Evolutionary conservation across 2,797 vertebrate species (phyloP), one percentile per base, ranked within the genome.

Genomic region (Pagetopsis macropterus): DNA sequence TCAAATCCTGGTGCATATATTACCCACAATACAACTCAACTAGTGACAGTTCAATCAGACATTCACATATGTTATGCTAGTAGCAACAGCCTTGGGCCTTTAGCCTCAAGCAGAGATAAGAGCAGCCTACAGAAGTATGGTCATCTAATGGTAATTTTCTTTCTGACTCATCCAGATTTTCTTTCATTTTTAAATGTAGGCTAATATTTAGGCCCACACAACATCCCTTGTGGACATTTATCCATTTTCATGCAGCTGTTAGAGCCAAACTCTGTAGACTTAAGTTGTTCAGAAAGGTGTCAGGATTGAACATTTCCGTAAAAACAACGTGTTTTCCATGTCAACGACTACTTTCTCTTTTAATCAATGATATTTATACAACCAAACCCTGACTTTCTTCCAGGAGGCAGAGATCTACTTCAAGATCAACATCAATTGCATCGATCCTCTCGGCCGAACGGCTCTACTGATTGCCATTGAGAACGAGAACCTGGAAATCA

Each of bases 401-500:
- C 79, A 94, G 89, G 98, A 99, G 90, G 98, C 98, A 3, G 97
- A 99, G 92, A 99, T 99, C 91, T 99, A 99, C 92, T 99, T 99
- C 90, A 99, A 97, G 90, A 99, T 99, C 92, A 99, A 99, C 91
- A 99, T 99, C 89, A 99, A 99, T 90, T 99, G 98, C 93, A 98
- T 99, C n/a, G 98, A 99, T 88, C 98, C 98, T 7, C 94, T 99
- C 14, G 98, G 98, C 87, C 96, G 98, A 86, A 99, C 97, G 0
- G 98, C 98, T n/a, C 95, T 99, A 65, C 96, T 99, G 57, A 99
- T 99, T 56, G 98, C 95, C 64, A 99, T 99, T 66, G 98, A 99
- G 90, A 99, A 99, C n/a, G 98, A 99, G 94, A 99, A 99, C 90
- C 92, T 99, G 84, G 98, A 99, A 84, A 97, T 99, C 78, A 97